Conservation (phyloP, 2,113 vertebrate genomes). For the Cyprinodon tularosa region DNA sequence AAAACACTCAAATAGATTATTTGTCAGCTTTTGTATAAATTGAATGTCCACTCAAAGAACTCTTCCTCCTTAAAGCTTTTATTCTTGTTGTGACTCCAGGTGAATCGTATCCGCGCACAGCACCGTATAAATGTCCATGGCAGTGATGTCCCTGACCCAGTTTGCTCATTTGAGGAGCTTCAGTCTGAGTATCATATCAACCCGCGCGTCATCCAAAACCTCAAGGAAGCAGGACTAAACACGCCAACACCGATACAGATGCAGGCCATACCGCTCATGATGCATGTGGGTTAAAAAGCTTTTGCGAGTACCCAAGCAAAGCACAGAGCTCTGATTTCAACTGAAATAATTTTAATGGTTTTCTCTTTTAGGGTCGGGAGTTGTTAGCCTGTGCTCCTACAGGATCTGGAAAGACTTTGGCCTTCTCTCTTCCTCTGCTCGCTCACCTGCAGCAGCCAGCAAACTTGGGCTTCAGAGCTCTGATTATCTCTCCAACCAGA, state of each 20-base stretch:
- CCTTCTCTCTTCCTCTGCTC: constrained; percentile 92
- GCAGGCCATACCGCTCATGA: constrained; percentile 95
- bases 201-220: constrained; percentile 85
- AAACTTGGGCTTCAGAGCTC: constrained; percentile 92
- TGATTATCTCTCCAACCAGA: constrained; percentile 92
- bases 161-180: constrained; percentile 89
- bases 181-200: constrained; percentile 87
- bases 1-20: not conserved
- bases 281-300: constrained; percentile 82
- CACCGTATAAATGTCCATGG: constrained; percentile 91
- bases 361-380: constrained; percentile 84
- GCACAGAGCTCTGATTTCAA: fast-evolving
- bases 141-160: constrained; percentile 89
- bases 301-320: not conserved
- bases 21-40: not conserved
- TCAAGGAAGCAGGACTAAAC: constrained; percentile 85
- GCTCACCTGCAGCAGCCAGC: constrained; percentile 87
- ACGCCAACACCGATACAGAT: constrained; percentile 92
- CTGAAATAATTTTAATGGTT: not conserved
- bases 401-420: constrained; percentile 95
- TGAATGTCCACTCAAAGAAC: not conserved
- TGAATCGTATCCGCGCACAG: constrained; percentile 86
- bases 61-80: not conserved
- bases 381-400: constrained; percentile 96
- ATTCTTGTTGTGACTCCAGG: constrained; percentile 62